Conservation (phyloP, 2,888 invertebrate species). For the Cotesia congregata region DNA sequence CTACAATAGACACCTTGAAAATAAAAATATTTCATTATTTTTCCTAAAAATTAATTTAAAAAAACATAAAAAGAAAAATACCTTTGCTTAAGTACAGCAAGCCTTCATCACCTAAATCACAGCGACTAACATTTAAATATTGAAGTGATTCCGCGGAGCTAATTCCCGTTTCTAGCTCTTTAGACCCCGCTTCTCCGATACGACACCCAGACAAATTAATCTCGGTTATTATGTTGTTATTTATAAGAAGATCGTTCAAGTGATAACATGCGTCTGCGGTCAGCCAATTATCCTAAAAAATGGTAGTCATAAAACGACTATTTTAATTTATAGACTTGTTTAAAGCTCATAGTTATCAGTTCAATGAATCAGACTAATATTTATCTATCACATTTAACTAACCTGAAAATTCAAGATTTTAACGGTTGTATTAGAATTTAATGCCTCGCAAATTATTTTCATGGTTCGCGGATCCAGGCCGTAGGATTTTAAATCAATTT, state of each 20-base stretch:
- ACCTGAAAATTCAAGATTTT: conserved; percentile 59
- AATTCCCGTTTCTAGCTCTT: conserved; percentile 65
- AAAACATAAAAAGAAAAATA: neutral
- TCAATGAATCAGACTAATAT: neutral
- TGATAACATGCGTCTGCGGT: conserved; percentile 63
- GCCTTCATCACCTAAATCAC: conserved; percentile 70
- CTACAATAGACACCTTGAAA: conserved; percentile 59
- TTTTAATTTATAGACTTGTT: conserved; percentile 13
- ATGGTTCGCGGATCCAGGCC: conserved; percentile 57
- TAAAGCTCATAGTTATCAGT: conserved; percentile 11
- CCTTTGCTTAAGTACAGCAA: conserved; percentile 60
- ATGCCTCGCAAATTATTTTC: conserved; percentile 56
- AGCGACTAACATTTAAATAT: conserved; percentile 69
- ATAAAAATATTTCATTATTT: neutral
- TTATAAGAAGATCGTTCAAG: conserved; percentile 65
- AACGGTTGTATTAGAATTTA: conserved; percentile 55
- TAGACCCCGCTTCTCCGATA: conserved; percentile 68
- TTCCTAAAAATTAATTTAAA: neutral
- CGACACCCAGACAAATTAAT: conserved; percentile 70
- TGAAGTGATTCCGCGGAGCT: conserved; percentile 58
- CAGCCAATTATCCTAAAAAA: conserved; percentile 69
- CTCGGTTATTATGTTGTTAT: conserved; percentile 62
- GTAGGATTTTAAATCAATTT: conserved; percentile 59
- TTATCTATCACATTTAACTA: conserved; percentile 13
- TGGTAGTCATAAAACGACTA: neutral